phyloP scores from a whole-genome alignment of 2,113 vertebrate genomes.

The Accipiter virgatus region DNA sequence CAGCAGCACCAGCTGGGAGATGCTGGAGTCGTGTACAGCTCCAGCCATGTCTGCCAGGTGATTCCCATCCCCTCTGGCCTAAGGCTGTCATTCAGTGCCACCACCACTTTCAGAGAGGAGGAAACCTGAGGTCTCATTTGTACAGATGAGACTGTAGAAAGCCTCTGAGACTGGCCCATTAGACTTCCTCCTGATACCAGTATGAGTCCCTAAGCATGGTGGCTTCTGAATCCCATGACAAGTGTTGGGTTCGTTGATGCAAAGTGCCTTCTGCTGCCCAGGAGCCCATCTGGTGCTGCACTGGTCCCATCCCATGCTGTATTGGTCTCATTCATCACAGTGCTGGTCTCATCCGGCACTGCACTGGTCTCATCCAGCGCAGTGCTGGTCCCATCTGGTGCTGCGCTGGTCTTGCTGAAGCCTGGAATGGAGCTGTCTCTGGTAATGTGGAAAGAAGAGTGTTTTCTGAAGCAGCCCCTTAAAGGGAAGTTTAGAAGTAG shows the following conservation, averaged over 20 bases:
- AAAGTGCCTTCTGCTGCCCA: background rate
- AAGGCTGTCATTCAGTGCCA: background rate
- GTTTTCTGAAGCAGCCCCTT: background rate
- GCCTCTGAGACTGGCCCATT: background rate
- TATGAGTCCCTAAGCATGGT: background rate
- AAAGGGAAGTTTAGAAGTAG: background rate
- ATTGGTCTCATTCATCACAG: background rate
- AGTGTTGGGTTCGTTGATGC: background rate
- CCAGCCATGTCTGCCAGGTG: background rate
- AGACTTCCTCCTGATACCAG: background rate
- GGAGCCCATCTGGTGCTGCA: background rate
- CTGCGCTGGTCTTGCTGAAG: background rate
- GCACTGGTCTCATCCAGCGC: background rate
- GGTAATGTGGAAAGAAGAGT: background rate
- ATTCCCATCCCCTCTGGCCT: background rate
- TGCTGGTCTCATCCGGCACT: background rate
- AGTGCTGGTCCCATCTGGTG: background rate
- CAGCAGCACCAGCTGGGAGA: constrained; percentile 32
- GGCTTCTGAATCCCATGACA: background rate
- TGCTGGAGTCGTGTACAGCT: background rate
- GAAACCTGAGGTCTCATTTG: background rate
- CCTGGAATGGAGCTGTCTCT: background rate
- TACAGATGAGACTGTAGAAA: background rate
- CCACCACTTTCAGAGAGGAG: background rate
- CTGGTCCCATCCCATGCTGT: background rate